These are phyloP conservation scores for Sabellastarte sp. DNA, from an alignment of 2,888 invertebrate species.

Conservation along the genomic window DNA sequence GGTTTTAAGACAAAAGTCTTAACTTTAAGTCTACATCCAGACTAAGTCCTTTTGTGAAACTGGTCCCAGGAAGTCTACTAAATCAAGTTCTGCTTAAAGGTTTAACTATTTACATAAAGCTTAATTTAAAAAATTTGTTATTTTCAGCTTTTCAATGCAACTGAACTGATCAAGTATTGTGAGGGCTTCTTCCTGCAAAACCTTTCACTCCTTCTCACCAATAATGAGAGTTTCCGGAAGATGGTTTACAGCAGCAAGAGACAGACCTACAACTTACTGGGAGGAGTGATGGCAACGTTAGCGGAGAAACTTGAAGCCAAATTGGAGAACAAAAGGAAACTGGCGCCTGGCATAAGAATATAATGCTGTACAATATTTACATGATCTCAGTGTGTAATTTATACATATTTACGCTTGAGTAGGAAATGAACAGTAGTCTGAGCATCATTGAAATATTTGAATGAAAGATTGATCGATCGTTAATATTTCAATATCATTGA, in stretches of 20 bases:
- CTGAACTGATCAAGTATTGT: constrained; percentile 82
- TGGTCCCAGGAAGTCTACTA: constrained; percentile 2
- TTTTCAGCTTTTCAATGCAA: constrained; percentile 37
- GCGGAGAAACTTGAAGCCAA: constrained; percentile 4
- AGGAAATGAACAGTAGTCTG: no score
- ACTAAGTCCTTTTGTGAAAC: no score
- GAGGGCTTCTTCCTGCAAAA: constrained; percentile 88
- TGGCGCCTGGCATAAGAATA: background rate
- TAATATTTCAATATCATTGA: no score
- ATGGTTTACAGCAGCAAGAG: constrained; percentile 84
- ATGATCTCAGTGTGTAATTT: no score
- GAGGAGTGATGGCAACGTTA: constrained; percentile 75
- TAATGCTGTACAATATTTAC: no score
- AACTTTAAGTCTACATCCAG: no score
- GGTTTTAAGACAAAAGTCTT: no score
- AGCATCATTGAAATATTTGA: no score
- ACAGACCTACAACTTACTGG: constrained; percentile 85
- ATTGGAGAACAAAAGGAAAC: background rate
- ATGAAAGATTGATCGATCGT: no score
- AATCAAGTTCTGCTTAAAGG: background rate
- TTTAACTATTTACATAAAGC: constrained; percentile 3
- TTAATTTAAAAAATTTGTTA: constrained; percentile 1
- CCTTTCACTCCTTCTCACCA: constrained; percentile 89
- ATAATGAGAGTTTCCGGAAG: constrained; percentile 85
- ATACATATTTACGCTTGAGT: no score